Evolutionary conservation across 2,888 invertebrate species (phyloP).

Genomic region (Arrhopalites spinosus): DNA sequence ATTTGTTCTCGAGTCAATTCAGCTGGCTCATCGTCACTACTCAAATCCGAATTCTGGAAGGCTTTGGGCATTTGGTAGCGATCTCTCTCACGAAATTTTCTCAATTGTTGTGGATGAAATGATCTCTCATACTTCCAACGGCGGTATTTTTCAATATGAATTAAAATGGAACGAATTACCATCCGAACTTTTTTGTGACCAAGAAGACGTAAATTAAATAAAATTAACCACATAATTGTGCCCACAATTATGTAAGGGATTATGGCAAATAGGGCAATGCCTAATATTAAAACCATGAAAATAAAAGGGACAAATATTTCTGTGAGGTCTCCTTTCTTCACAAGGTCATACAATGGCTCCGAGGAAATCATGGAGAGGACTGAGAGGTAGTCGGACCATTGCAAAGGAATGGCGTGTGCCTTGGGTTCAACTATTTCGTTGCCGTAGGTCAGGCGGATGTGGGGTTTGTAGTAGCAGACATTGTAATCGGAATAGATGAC

Average conservation of each 20-base stretch:
- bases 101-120: conserved; percentile 24
- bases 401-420: not conserved
- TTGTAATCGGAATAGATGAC: not conserved
- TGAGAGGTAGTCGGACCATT: conserved; percentile 14
- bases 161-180: not conserved
- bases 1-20: conserved; percentile 28
- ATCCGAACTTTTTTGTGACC: conserved; percentile 9
- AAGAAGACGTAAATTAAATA: conserved; percentile 8
- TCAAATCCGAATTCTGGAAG: conserved; percentile 26
- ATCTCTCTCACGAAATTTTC: conserved; percentile 23
- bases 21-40: conserved; percentile 30
- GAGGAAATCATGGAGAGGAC: not conserved
- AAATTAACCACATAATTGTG: not conserved
- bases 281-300: not conserved
- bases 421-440: not conserved
- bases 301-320: conserved; percentile 23
- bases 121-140: conserved; percentile 26
- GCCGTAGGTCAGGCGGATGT: not conserved
- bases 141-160: conserved; percentile 15
- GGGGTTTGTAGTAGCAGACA: not conserved
- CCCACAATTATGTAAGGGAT: conserved; percentile 12
- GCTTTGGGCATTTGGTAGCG: conserved; percentile 24
- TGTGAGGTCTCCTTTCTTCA: not conserved
- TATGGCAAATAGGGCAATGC: not conserved
- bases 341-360: not conserved